Evolutionary conservation across 2,888 invertebrate species (phyloP).

Genomic region (Schrankia costaestrigalis): DNA sequence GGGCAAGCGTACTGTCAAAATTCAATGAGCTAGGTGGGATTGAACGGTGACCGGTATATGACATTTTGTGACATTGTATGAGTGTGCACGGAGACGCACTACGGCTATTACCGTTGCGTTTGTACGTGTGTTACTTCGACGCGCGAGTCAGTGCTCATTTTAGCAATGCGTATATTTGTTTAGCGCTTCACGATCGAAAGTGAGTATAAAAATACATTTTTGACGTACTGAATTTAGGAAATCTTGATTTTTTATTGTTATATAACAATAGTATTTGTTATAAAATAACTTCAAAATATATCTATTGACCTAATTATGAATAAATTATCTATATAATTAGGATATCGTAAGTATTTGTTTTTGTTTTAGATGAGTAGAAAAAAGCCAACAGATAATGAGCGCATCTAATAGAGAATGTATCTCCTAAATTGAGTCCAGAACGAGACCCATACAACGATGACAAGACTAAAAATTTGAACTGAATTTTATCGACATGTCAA

Average conservation of each 20-base stretch:
- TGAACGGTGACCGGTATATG: too few species aligned
- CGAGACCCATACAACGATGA: too few species aligned
- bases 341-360: not conserved
- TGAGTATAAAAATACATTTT: not conserved
- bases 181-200: conserved; percentile 1
- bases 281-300: not conserved
- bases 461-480: too few species aligned
- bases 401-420: conserved; percentile 1
- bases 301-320: conserved; percentile 2
- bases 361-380: conserved; percentile 1
- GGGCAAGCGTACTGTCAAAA: too few species aligned
- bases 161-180: not conserved
- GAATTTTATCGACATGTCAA: too few species aligned
- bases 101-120: too few species aligned
- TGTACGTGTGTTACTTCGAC: too few species aligned
- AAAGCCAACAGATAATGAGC: conserved; percentile 1
- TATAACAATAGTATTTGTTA: not conserved
- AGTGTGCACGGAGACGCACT: too few species aligned
- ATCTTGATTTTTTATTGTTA: not conserved
- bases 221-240: conserved; percentile 1
- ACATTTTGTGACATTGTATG: too few species aligned
- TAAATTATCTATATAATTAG: conserved; percentile 1
- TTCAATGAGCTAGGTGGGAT: too few species aligned
- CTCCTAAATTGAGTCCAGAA: not conserved
- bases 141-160: not conserved